These are phyloP conservation scores for Sphecodes monilicornis DNA, from an alignment of 2,888 invertebrate species.

Conservation along the genomic window DNA sequence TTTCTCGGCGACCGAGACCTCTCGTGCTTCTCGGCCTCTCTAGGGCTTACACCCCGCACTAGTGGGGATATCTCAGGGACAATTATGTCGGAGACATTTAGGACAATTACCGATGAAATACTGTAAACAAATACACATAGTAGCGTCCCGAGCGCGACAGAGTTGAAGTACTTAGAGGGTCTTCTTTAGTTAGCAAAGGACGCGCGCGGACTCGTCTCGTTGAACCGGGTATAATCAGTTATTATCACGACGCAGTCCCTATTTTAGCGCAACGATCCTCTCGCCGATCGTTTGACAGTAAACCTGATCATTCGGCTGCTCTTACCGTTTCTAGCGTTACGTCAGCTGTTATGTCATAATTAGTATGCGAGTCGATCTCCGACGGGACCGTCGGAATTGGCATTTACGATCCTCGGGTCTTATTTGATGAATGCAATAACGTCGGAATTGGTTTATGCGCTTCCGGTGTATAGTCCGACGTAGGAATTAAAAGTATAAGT, in stretches of 20 bases:
- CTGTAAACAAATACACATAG: background rate
- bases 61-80: too few species aligned
- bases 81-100: too few species aligned
- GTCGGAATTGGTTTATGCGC: background rate
- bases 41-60: too few species aligned
- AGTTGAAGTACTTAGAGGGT: background rate
- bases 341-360: constrained; percentile 33
- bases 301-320: background rate
- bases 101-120: too few species aligned
- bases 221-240: background rate
- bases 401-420: background rate
- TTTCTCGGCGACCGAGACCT: too few species aligned
- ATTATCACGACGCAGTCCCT: constrained; percentile 23
- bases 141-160: too few species aligned
- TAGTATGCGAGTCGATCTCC: background rate
- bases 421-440: background rate
- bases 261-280: constrained; percentile 18
- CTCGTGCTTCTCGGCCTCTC: too few species aligned
- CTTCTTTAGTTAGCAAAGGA: background rate
- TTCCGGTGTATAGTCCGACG: background rate
- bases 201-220: background rate
- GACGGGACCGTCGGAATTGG: background rate
- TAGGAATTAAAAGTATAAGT: background rate
- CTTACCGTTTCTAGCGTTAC: background rate
- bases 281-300: constrained; percentile 4